Evolutionary conservation across 2,113 vertebrate genomes (phyloP).

Genomic region (Paramormyrops kingsleyae): DNA sequence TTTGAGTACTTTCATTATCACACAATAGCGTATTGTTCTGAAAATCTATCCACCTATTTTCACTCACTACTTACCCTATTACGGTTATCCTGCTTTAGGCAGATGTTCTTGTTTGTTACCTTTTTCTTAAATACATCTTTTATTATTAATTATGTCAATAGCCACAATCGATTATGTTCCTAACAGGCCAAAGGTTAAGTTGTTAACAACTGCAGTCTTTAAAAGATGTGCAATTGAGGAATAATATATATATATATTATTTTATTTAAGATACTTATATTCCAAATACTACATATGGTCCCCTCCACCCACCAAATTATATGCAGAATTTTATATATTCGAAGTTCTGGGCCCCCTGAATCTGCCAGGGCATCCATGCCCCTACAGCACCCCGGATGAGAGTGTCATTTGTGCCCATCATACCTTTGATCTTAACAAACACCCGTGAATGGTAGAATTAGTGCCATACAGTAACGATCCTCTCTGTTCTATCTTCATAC

Average conservation of each 20-base stretch:
- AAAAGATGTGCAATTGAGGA: neutral
- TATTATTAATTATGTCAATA: neutral
- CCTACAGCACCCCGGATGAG: neutral
- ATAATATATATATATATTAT: neutral
- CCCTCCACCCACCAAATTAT: neutral
- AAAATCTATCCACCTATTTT: neutral
- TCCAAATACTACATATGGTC: neutral
- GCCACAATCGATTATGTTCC: neutral
- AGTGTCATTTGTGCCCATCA: neutral
- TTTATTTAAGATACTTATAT: neutral
- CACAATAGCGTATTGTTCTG: neutral
- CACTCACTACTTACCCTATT: neutral
- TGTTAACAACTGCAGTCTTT: neutral
- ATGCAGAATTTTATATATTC: neutral
- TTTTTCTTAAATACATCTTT: neutral
- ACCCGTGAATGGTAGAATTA: constrained; percentile 63
- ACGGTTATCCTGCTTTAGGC: neutral
- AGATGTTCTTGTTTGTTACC: neutral
- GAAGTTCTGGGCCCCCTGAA: neutral
- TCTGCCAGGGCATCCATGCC: neutral
- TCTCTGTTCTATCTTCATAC: constrained; percentile 81
- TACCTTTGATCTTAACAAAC: constrained; percentile 57
- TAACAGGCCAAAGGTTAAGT: neutral
- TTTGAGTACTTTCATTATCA: neutral
- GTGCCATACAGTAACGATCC: constrained; percentile 84